phyloP scores from a whole-genome alignment of 1,140 invertebrate species.

The Paramacrobiotus metropolitanus region DNA sequence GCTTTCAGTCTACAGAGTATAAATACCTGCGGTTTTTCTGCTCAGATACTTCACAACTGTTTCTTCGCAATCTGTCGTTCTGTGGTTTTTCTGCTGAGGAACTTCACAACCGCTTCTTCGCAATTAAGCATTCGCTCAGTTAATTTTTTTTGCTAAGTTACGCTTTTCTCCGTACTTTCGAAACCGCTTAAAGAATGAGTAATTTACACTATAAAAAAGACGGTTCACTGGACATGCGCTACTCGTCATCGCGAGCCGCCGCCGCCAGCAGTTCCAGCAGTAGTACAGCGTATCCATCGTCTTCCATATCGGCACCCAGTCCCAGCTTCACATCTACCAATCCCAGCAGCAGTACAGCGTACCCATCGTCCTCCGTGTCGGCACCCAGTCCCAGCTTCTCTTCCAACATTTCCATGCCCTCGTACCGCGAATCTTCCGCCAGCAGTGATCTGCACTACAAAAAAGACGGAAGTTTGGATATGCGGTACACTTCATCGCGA shows the following conservation, averaged over 20 bases:
- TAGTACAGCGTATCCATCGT: not conserved
- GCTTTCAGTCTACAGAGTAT: no score
- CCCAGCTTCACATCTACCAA: not conserved
- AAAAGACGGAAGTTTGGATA: not conserved
- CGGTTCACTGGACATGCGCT: not conserved
- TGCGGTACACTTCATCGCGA: not conserved
- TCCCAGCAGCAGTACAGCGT: not conserved
- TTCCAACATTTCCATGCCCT: not conserved
- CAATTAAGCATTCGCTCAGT: no score
- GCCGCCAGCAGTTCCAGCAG: not conserved
- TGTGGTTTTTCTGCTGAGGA: no score
- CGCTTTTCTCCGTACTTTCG: no score
- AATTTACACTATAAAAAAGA: no score
- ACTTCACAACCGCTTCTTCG: no score
- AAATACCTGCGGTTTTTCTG: no score
- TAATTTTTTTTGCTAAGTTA: no score
- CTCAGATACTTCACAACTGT: no score
- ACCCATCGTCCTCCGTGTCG: not conserved
- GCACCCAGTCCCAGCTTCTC: not conserved
- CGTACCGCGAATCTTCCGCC: not conserved
- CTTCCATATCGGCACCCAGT: not conserved
- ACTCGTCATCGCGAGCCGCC: not conserved
- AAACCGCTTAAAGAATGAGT: no score
- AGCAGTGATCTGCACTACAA: not conserved
- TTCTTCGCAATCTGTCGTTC: no score